Conservation (phyloP, 1,140 invertebrate species). For the Drosophila tsacasi region DNA sequence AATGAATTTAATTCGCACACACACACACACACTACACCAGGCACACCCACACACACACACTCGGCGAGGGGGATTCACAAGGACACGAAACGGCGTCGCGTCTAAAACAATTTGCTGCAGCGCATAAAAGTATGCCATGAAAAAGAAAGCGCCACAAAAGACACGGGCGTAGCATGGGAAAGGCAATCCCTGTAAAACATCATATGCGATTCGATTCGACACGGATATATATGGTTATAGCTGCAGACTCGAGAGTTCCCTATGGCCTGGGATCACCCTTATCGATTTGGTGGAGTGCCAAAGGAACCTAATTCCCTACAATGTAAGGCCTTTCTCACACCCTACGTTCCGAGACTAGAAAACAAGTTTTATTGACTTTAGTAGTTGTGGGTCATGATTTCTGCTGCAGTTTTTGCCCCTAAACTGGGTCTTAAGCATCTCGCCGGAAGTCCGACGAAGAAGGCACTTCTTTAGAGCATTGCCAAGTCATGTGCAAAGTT, state of each 20-base stretch:
- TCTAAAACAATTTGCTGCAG: slow-evolving; percentile 50
- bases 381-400: neutral
- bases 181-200: slow-evolving; percentile 23
- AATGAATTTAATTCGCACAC: slow-evolving; percentile 54
- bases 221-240: neutral
- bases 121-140: slow-evolving; percentile 45
- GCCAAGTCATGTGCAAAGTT: slow-evolving; percentile 43
- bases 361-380: neutral
- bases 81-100: slow-evolving; percentile 28
- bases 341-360: neutral
- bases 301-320: too few relatives aligned
- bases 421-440: neutral
- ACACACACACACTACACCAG: neutral
- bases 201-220: slow-evolving; percentile 7
- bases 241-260: neutral
- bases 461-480: slow-evolving; percentile 13
- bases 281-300: neutral
- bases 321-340: neutral
- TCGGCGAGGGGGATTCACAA: slow-evolving; percentile 1
- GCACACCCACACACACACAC: slow-evolving; percentile 10
- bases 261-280: neutral
- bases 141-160: too few relatives aligned
- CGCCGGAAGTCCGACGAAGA: neutral
- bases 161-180: too few relatives aligned
- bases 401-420: neutral